These are phyloP conservation scores for Aphaenogaster rudis DNA, from an alignment of 1,140 invertebrate genomes.

Conservation along the genomic window DNA sequence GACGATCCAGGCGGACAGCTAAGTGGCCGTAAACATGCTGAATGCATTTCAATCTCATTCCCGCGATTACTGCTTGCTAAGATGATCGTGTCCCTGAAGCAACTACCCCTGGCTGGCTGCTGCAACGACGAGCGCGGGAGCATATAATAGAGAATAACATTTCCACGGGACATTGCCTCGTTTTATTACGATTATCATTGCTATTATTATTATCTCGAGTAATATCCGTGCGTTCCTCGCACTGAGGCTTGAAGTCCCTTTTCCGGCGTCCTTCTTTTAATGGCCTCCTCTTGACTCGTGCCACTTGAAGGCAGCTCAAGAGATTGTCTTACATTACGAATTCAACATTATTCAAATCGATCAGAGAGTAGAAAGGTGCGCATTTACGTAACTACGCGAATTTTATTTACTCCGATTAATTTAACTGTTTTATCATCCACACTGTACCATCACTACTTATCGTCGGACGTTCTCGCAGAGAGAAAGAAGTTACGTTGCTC, in stretches of 20 bases:
- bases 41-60: conserved; percentile 77
- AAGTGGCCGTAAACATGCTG: conserved; percentile 69
- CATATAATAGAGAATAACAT: conserved; percentile 71
- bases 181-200: conserved; percentile 76
- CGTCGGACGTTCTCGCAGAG: neutral
- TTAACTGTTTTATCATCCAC: neutral
- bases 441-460: neutral
- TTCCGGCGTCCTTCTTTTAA: neutral
- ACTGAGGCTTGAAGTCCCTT: neutral
- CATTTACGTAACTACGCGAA: neutral
- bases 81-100: conserved; percentile 50
- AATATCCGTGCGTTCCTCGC: conserved; percentile 41
- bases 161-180: conserved; percentile 69
- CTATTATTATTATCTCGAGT: conserved; percentile 73
- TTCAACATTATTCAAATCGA: conserved; percentile 32
- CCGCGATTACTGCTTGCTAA: conserved; percentile 66
- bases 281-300: neutral
- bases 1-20: conserved; percentile 34
- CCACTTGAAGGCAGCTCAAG: neutral
- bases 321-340: conserved; percentile 18
- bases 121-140: neutral
- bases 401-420: conserved; percentile 17
- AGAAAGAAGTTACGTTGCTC: neutral
- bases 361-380: neutral
- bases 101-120: neutral